Percentiles rank a stretch among this genome's conserved stretches.
These are phyloP conservation scores for Ptyas mucosa DNA, from an alignment of 2,113 vertebrate species.

Conservation along the genomic window DNA sequence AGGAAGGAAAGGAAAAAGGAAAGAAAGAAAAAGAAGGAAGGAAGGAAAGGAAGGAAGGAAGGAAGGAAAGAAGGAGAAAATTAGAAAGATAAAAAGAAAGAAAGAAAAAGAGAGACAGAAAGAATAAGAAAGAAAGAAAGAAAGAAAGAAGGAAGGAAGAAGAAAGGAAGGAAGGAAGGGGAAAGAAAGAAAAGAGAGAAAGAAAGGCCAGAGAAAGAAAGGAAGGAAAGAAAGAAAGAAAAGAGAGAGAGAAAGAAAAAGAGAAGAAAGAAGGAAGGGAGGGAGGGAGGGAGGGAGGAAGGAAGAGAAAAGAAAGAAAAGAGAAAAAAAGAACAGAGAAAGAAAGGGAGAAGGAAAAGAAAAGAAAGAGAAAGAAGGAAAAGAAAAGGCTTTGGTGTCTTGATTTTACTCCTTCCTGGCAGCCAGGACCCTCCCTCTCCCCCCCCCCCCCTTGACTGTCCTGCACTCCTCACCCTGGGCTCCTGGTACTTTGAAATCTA, in stretches of 20 bases:
- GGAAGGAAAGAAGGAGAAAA: rapidly evolving
- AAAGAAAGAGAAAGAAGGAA: too few relatives aligned
- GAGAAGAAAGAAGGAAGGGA: too few relatives aligned
- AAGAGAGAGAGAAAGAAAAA: rapidly evolving
- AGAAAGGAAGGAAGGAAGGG: too few relatives aligned
- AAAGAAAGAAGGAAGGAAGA: too few relatives aligned
- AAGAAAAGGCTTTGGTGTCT: not conserved
- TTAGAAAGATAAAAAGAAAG: rapidly evolving
- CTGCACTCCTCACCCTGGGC: not conserved
- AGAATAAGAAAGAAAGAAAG: too few relatives aligned
- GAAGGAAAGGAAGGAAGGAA: too few relatives aligned
- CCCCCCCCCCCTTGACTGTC: not conserved
- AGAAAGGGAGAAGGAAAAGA: too few relatives aligned
- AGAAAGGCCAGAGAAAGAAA: too few relatives aligned
- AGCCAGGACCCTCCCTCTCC: not conserved
- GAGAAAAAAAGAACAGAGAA: too few relatives aligned
- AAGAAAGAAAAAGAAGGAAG: rapidly evolving
- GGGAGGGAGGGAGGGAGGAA: rapidly evolving
- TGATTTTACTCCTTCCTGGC: not conserved
- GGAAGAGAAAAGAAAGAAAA: too few relatives aligned
- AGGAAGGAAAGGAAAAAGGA: rapidly evolving
- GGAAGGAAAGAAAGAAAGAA: rapidly evolving
- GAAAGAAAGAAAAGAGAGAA: too few relatives aligned
- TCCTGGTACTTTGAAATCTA: not conserved
- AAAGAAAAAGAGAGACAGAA: too few relatives aligned